phyloP scores from a whole-genome alignment of 2,797 vertebrate species.

The Ceyx erithaca region DNA sequence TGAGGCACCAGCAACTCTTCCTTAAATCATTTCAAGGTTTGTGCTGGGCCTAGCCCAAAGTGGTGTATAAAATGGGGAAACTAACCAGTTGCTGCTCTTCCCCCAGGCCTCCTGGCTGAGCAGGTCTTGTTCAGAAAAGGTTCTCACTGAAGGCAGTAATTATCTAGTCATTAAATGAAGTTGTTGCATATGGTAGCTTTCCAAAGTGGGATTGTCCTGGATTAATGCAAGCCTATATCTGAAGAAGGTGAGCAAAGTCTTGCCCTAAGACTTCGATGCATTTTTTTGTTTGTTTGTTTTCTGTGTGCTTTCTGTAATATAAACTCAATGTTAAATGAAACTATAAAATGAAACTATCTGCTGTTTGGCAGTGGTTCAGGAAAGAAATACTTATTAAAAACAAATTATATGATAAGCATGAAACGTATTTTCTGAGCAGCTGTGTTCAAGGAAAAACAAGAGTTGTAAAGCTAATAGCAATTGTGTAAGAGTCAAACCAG shows the following conservation, averaged over 20 bases:
- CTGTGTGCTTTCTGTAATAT: not conserved
- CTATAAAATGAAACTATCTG: conserved; percentile 6
- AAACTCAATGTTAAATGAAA: conserved; percentile 14
- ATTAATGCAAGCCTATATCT: not conserved
- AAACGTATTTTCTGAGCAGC: not conserved
- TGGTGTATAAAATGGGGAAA: not conserved
- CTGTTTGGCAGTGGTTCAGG: conserved; percentile 22
- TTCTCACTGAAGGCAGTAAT: conserved; percentile 12
- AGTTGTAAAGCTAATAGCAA: not conserved
- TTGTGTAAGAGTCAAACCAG: not conserved
- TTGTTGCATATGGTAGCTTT: conserved; percentile 41
- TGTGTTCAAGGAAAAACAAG: conserved; percentile 30
- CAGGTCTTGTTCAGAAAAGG: conserved; percentile 38
- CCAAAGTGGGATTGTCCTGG: conserved; percentile 24
- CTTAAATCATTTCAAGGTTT: not conserved
- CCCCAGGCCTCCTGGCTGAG: conserved; percentile 21
- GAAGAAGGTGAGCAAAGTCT: conserved; percentile 11
- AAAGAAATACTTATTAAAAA: conserved; percentile 11
- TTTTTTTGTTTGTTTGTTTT: not conserved
- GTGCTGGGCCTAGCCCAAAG: not conserved
- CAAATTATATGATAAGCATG: not conserved
- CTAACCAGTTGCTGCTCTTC: not conserved
- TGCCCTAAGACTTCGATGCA: not conserved
- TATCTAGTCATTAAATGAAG: conserved; percentile 54
- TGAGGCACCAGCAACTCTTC: not conserved